Evolutionary conservation across 2,797 vertebrate genomes (phyloP).

Genomic region (Periophthalmus magnuspinnatus): DNA sequence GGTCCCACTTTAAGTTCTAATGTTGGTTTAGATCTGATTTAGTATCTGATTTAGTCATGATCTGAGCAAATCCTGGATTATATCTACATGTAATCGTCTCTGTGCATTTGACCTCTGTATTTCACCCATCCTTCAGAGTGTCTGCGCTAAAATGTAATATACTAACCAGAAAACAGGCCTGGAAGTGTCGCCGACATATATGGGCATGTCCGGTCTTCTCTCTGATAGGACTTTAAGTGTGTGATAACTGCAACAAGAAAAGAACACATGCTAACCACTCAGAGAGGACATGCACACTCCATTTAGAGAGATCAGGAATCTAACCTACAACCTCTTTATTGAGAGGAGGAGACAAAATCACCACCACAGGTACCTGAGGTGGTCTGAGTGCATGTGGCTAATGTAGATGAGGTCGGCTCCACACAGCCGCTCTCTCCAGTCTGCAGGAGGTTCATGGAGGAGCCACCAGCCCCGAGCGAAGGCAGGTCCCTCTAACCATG

Average conservation of each 20-base stretch:
- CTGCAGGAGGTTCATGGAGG: constrained; percentile 78
- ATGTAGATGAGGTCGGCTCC: constrained; percentile 81
- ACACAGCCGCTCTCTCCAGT: constrained; percentile 75
- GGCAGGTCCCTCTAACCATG: constrained; percentile 82
- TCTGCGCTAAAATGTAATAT: neutral
- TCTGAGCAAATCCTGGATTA: no score
- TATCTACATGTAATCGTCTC: no score
- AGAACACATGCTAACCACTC: neutral
- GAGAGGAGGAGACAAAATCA: constrained; percentile 3
- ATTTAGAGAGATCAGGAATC: no score
- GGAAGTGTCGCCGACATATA: constrained; percentile 81
- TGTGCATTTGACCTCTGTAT: no score
- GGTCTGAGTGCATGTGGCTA: constrained; percentile 86
- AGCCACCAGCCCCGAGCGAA: constrained; percentile 86
- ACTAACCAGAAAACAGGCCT: constrained; percentile 81
- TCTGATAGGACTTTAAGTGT: constrained; percentile 73
- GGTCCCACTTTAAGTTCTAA: no score
- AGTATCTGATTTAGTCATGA: no score
- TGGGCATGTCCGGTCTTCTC: constrained; percentile 75
- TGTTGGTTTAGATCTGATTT: no score
- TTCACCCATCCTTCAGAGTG: no score
- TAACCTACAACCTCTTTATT: neutral
- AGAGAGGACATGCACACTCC: no score
- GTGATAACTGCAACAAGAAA: constrained; percentile 72
- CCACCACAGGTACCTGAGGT: constrained; percentile 74